Conservation (phyloP, 2,888 invertebrate genomes). For the Tiliacea aurago region DNA sequence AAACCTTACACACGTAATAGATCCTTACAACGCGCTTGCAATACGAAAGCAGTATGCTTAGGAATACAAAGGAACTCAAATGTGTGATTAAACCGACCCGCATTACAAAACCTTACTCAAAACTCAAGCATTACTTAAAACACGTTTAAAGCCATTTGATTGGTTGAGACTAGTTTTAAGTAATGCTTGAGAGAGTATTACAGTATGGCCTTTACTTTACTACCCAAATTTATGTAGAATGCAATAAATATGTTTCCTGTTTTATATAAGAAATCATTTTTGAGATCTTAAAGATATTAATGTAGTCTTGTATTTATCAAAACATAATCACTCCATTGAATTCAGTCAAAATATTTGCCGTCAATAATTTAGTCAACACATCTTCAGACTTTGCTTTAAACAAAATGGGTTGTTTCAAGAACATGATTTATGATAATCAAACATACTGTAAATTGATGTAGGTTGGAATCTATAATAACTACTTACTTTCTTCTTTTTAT, state of each 20-base stretch:
- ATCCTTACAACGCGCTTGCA: neutral
- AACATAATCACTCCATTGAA: neutral
- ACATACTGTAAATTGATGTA: neutral
- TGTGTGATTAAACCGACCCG: neutral
- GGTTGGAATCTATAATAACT: neutral
- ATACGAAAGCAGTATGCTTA: neutral
- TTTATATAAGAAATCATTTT: neutral
- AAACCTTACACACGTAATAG: neutral
- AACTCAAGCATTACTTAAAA: too few species aligned
- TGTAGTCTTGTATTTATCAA: neutral
- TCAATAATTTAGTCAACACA: neutral
- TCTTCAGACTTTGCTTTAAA: neutral
- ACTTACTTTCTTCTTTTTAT: conserved; percentile 21
- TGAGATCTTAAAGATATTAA: neutral
- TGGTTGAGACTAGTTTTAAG: too few species aligned
- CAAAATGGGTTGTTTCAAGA: neutral
- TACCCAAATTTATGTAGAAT: neutral
- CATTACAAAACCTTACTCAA: too few species aligned
- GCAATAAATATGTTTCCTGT: neutral
- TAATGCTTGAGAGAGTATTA: too few species aligned
- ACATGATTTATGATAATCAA: neutral
- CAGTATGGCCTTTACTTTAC: conserved; percentile 21
- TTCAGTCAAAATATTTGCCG: neutral
- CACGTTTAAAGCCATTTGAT: too few species aligned
- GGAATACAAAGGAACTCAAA: conserved; percentile 35